A percentile compares a stretch with the other conserved stretches of the same genome.
These are phyloP conservation scores for Garra rufa DNA, from an alignment of 2,113 vertebrate species.

Conservation along the genomic window DNA sequence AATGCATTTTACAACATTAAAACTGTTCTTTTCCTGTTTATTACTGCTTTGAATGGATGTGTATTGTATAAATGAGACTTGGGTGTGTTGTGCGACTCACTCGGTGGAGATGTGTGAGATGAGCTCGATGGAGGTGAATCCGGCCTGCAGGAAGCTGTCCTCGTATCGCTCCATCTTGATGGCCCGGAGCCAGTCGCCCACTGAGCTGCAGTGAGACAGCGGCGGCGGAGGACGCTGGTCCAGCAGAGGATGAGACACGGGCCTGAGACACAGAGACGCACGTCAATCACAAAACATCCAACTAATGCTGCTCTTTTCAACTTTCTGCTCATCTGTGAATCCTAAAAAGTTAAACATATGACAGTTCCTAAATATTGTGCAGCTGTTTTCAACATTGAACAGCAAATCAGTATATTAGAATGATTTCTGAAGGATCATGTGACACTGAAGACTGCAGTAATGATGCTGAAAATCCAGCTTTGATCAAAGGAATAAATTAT, in stretches of 20 bases:
- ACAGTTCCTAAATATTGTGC: no score
- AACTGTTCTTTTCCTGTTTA: no score
- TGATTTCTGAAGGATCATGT: background rate
- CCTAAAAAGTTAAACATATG: no score
- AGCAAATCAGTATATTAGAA: background rate
- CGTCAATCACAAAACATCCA: background rate
- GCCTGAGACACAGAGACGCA: slow-evolving; percentile 38
- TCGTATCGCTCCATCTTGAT: slow-evolving; percentile 79
- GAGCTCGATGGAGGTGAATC: slow-evolving; percentile 70
- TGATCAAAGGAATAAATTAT: no score
- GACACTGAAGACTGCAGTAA: background rate
- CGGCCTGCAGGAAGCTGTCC: slow-evolving; percentile 72
- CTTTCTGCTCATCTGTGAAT: no score
- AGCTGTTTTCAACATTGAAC: no score
- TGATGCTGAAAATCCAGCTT: background rate
- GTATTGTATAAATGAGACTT: background rate
- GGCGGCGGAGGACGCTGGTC: slow-evolving; percentile 64
- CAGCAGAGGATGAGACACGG: slow-evolving; percentile 68
- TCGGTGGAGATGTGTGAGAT: slow-evolving; percentile 70
- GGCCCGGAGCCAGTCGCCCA: slow-evolving; percentile 73
- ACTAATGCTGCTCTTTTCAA: no score
- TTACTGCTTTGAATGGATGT: no score
- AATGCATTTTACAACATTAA: no score
- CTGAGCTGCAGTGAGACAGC: slow-evolving; percentile 65
- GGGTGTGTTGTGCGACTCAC: slow-evolving; percentile 59